Evolutionary conservation across 2,113 vertebrate species (phyloP), one percentile per base, ranked within the genome.

Genomic region (Tauraco erythrolophus): DNA sequence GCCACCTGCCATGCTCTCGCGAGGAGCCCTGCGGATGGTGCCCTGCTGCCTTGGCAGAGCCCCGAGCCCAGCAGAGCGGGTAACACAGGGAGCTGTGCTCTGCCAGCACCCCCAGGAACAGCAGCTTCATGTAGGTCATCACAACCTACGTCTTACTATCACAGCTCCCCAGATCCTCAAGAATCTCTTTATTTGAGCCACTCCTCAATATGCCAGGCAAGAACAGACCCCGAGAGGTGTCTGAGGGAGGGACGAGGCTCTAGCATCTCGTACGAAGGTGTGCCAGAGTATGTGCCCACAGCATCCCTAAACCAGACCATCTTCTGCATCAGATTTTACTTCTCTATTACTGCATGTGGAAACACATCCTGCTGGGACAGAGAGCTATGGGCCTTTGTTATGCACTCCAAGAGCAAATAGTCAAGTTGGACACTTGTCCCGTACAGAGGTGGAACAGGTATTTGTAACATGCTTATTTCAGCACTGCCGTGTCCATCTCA

Each of bases 1-100:
- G 61, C 39, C 71, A 58, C 62, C 4, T 50, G 90, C 90, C 94
- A 88, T 82, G 90, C 85, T 95, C 93, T 92, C 56, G 54, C 51
- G 84, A 84, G 92, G 78, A 96, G 61, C 62, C 48, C 53, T n/a
- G 50, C 0, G 0, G 24, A 2, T 30, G 85, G 62, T 33, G 3
- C 54, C 84, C 56, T 0, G 7, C 70, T 18, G 33, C 81, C 72
- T 7, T 24, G 64, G 91, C 74, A 57, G 71, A 16, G 54, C 74
- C 11, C 83, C 0, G 10, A 31, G 33, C 33, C 9, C 2, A 9
- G 4, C 22, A 14, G 41, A 35, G 33, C 25, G 17, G 22, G 18
- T 7, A 7, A 2, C 23, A 4, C 11, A 3, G 22, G 14, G 16
- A n/a, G 46, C 41, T 19, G 65, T 1, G 0, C 7, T 13, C 45